A percentile compares a stretch with the other conserved stretches of the same genome.
These are phyloP conservation scores for Diceros bicornis DNA, from an alignment of 2,797 vertebrate species.

Conservation along the genomic window DNA sequence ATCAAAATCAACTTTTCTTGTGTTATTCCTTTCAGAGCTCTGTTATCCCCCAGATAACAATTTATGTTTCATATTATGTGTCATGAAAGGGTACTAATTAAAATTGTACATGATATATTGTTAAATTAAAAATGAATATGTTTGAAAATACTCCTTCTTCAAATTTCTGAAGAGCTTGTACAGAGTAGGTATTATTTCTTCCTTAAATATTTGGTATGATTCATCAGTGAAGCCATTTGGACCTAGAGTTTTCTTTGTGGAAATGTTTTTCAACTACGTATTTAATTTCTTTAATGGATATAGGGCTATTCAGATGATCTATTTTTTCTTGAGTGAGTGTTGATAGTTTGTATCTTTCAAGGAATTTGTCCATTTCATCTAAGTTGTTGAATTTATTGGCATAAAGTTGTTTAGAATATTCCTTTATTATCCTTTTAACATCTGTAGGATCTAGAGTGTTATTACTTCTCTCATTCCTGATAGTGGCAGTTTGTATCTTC, in stretches of 20 bases:
- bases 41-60: background rate
- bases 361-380: background rate
- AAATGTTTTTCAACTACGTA: background rate
- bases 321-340: background rate
- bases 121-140: constrained; percentile 23
- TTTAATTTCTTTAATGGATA: background rate
- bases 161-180: background rate
- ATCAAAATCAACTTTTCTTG: background rate
- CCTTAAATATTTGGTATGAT: constrained; percentile 3
- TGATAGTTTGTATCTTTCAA: background rate
- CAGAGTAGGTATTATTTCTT: background rate
- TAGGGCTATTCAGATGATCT: background rate
- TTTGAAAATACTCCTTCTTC: background rate
- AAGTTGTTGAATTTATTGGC: background rate
- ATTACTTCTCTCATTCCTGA: background rate
- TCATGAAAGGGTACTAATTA: background rate
- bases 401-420: background rate
- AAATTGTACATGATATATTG: background rate
- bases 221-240: background rate
- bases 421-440: background rate
- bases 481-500: background rate
- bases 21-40: background rate
- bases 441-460: background rate
- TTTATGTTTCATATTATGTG: background rate
- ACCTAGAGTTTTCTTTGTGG: constrained; percentile 2